Base-by-base conservation (phyloP, 2,888 invertebrate species). In the Pristionchus arcanus region DNA sequence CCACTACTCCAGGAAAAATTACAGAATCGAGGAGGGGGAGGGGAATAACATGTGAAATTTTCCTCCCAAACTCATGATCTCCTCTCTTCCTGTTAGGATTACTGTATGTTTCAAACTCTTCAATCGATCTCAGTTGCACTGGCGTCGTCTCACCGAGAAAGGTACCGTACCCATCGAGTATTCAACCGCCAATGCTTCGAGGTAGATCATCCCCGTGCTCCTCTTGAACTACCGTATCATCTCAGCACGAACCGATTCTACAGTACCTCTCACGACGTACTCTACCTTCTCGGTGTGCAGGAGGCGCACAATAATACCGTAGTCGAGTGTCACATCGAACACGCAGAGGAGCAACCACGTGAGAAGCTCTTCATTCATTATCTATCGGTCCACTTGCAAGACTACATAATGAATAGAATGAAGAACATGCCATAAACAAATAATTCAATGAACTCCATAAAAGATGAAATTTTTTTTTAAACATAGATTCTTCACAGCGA, bases 321-420 rank as follows among this genome's bases (percentile, higher is more conserved):
- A 21, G 53, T 88, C 55, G 87, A 88, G 74, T 88, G 87, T 25
- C 63, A 74, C 19, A 55, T 88, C 34, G 42, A 81, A 28, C 28
- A 49, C 15, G 81, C 49, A 28, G 49, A 42, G 81, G 28, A 81
- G 49, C 21, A 81, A n/a, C 42, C 81, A 28, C 42, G 81, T 81
- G 28, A 49, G 49, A 13, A 28, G 19, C 7, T 31, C 15, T 31
- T 71, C 31, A 34, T 34, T 11, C 2, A 13, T 31, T 13, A 16
- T 34, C 31, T 19, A n/a, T 63, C 25, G 21, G 59, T 25, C 59
- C 59, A 59, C 21, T 59, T 49, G 42, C 9, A 49, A 49, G n/a
- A n/a, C n/a, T n/a, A n/a, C n/a, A n/a, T n/a, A n/a, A n/a, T n/a
- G n/a, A n/a, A n/a, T n/a, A n/a, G n/a, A n/a, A n/a, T n/a, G n/a